Evolutionary conservation across 2,113 vertebrate species (phyloP).

Genomic region (Argyrosomus japonicus): DNA sequence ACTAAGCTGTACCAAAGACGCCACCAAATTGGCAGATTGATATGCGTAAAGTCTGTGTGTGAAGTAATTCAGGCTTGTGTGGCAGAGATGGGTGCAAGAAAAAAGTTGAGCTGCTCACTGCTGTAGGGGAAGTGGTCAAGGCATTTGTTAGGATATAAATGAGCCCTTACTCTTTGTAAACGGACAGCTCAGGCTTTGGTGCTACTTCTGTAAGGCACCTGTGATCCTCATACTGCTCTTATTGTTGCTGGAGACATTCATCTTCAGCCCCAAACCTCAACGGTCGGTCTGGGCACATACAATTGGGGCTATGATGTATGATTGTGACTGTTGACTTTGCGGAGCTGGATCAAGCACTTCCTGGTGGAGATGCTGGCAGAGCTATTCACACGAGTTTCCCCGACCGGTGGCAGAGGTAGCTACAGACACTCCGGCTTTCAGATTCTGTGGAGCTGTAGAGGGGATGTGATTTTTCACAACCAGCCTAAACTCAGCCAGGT

Average conservation of each 20-base stretch:
- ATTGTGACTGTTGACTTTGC: slow-evolving; percentile 64
- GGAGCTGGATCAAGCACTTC: slow-evolving; percentile 59
- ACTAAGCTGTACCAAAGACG: slow-evolving; percentile 53
- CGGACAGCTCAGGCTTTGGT: slow-evolving; percentile 78
- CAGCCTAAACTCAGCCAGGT: slow-evolving; percentile 72
- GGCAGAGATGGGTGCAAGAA: slow-evolving; percentile 17
- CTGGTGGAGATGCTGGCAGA: slow-evolving; percentile 60
- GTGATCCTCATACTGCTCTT: slow-evolving; percentile 68
- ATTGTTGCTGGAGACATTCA: slow-evolving; percentile 71
- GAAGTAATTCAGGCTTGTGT: slow-evolving; percentile 50
- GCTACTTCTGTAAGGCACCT: slow-evolving; percentile 80
- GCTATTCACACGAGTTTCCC: slow-evolving; percentile 62
- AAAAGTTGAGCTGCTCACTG: slow-evolving; percentile 29
- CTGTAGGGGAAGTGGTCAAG: slow-evolving; percentile 57
- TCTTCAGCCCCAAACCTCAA: slow-evolving; percentile 59
- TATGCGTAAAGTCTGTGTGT: slow-evolving; percentile 38
- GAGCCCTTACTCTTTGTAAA: slow-evolving; percentile 80
- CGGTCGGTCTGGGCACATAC: slow-evolving; percentile 76
- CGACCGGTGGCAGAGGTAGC: slow-evolving; percentile 49
- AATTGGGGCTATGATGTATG: slow-evolving; percentile 76
- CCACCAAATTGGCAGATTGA: slow-evolving; percentile 64
- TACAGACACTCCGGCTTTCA: slow-evolving; percentile 77
- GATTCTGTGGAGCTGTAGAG: slow-evolving; percentile 63
- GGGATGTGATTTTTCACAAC: slow-evolving; percentile 83
- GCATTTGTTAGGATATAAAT: slow-evolving; percentile 80